Conservation (phyloP, 2,797 vertebrate genomes). For the Acomys russatus region DNA sequence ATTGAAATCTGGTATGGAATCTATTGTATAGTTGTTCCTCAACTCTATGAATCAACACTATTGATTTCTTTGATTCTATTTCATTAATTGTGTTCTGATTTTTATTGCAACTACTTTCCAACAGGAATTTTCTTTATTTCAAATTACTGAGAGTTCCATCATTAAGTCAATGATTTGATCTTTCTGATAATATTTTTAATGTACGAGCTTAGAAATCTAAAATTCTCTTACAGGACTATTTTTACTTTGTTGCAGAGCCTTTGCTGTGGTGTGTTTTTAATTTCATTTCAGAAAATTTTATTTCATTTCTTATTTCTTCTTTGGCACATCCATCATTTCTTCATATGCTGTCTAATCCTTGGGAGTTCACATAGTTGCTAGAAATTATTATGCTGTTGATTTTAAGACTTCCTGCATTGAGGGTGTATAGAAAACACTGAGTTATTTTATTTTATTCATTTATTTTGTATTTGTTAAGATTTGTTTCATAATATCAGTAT, state of each 20-base stretch:
- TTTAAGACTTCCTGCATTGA: not conserved
- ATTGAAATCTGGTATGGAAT: not conserved
- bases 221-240: not conserved
- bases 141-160: too few relatives aligned
- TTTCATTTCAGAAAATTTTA: not conserved
- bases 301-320: not conserved
- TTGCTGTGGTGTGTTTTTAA: not conserved
- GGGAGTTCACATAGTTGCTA: not conserved
- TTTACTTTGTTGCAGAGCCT: not conserved
- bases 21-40: too few relatives aligned
- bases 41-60: too few relatives aligned
- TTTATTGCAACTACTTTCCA: too few relatives aligned
- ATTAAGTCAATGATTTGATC: too few relatives aligned
- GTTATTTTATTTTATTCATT: not conserved
- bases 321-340: not conserved
- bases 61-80: too few relatives aligned
- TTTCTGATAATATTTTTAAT: not conserved
- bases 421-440: not conserved
- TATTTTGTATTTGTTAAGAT: not conserved
- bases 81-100: too few relatives aligned
- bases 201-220: not conserved
- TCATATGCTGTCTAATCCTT: not conserved
- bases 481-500: not conserved
- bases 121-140: too few relatives aligned
- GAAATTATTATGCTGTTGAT: not conserved